phyloP scores from a whole-genome alignment of 2,113 vertebrate species.

The Rhynchomys soricoides region DNA sequence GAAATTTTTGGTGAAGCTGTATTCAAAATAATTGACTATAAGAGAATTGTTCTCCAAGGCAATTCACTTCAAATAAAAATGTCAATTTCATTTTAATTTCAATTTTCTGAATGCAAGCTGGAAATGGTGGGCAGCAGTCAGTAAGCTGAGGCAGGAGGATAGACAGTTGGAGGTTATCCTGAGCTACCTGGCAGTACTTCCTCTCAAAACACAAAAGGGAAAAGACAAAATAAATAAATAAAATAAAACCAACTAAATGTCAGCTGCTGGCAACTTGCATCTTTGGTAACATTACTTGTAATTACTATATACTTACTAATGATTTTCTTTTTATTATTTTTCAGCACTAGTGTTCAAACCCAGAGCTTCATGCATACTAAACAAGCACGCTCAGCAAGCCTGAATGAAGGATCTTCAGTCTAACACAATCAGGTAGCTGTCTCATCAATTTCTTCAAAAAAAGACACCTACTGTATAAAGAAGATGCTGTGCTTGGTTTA shows the following conservation, averaged over 20 bases:
- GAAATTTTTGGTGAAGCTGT: not conserved
- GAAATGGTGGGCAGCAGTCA: not conserved
- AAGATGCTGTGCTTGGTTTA: not conserved
- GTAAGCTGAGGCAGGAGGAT: not conserved
- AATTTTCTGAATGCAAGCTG: not conserved
- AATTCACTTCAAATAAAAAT: constrained; percentile 65
- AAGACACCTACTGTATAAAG: not conserved
- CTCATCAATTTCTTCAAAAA: constrained; percentile 61
- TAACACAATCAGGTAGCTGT: constrained; percentile 15
- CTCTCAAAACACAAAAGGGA: not conserved
- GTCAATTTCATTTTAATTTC: constrained; percentile 67
- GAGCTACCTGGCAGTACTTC: not conserved
- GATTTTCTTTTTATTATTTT: not conserved
- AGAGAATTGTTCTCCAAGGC: constrained; percentile 37
- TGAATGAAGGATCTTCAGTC: not conserved
- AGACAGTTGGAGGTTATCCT: not conserved
- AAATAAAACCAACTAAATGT: not conserved
- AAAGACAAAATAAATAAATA: not conserved
- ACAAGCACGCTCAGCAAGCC: not conserved
- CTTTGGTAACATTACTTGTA: constrained; percentile 52
- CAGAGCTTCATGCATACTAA: not conserved
- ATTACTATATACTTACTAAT: constrained; percentile 50
- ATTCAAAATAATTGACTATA: not conserved
- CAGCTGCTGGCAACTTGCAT: constrained; percentile 18
- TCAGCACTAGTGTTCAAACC: not conserved